phyloP scores from a whole-genome alignment of 2,113 vertebrate species.

The Pollimyrus isidori region DNA sequence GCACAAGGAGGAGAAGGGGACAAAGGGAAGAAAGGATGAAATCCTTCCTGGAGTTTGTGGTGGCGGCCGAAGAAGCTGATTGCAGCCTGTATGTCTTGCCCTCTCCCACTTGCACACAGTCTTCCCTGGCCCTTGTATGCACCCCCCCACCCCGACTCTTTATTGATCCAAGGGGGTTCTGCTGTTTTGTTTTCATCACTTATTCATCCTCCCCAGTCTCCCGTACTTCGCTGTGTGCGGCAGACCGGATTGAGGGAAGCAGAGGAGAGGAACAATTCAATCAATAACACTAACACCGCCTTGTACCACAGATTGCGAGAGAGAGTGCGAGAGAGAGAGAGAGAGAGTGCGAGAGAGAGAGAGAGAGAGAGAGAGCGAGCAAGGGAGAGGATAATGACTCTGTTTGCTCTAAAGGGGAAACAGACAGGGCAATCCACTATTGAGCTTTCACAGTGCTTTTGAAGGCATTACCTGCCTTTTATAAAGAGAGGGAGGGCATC shows the following conservation, averaged over 20 bases:
- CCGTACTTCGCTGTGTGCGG: conserved; percentile 50
- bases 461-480: neutral
- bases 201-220: conserved; percentile 59
- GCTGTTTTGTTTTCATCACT: conserved; percentile 72
- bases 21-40: neutral
- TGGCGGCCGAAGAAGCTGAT: conserved; percentile 46
- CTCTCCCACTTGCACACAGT: conserved; percentile 36
- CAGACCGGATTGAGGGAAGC: conserved; percentile 62
- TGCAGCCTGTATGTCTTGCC: conserved; percentile 49
- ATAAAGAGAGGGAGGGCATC: neutral
- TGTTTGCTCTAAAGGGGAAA: conserved; percentile 17
- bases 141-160: conserved; percentile 22
- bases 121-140: conserved; percentile 29
- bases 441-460: neutral
- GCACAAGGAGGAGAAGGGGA: neutral
- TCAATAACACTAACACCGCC: conserved; percentile 64
- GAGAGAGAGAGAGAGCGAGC: neutral
- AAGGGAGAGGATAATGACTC: conserved; percentile 11
- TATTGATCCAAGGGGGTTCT: conserved; percentile 57
- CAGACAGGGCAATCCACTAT: neutral
- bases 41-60: neutral
- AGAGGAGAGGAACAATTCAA: conserved; percentile 65
- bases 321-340: conserved; percentile 28
- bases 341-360: neutral
- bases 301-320: conserved; percentile 23